phyloP scores from a whole-genome alignment of 2,797 vertebrate genomes.

The Amblyopsis hoosieri region DNA sequence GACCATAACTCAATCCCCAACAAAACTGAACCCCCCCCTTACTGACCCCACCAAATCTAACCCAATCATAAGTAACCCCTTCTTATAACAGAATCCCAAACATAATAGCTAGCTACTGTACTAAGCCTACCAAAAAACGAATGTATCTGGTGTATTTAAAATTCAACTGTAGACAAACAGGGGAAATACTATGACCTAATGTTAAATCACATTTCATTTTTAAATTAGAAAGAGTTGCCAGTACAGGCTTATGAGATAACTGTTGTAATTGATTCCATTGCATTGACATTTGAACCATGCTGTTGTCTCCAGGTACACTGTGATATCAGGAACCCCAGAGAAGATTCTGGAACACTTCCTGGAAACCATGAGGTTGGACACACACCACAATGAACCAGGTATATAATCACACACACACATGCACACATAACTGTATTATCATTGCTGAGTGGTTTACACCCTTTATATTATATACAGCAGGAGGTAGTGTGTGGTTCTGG shows the following conservation, averaged over 20 bases:
- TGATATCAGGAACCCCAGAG: constrained; percentile 97
- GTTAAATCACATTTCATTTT: too few species aligned
- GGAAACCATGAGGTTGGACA: constrained; percentile 94
- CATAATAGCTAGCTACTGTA: not conserved
- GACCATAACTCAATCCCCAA: too few species aligned
- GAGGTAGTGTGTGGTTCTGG: too few species aligned
- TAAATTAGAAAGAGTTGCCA: too few species aligned
- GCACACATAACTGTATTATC: not conserved
- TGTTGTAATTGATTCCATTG: not conserved
- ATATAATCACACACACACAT: constrained; percentile 7
- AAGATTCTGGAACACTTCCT: constrained; percentile 98
- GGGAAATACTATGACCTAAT: too few species aligned
- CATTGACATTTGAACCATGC: not conserved
- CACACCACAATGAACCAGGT: constrained; percentile 88
- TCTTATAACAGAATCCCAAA: too few species aligned
- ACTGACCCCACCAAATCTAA: too few species aligned
- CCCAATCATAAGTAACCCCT: too few species aligned
- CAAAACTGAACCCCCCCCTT: too few species aligned
- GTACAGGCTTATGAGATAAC: not conserved
- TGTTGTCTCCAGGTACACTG: constrained; percentile 86
- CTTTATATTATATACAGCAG: too few species aligned
- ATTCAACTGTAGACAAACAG: not conserved
- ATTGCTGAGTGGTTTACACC: too few species aligned
- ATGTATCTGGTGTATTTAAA: not conserved
- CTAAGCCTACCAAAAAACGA: not conserved